phyloP scores from a whole-genome alignment of 2,888 invertebrate genomes.

The Lithophane semibrunnea region DNA sequence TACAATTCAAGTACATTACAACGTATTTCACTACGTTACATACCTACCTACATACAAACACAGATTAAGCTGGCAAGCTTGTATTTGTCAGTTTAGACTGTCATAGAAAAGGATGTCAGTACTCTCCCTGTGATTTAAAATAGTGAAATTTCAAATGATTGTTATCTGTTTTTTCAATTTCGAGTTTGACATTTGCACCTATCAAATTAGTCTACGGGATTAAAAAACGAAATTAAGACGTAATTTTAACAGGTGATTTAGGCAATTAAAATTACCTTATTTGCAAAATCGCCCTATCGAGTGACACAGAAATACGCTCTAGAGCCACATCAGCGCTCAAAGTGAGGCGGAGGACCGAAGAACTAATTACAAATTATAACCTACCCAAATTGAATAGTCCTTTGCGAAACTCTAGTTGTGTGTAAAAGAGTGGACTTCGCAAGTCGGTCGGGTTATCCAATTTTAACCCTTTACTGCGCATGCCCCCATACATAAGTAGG shows the following conservation, averaged over 20 bases:
- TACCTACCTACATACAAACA: not conserved
- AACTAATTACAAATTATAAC: slow-evolving; percentile 76
- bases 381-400: slow-evolving; percentile 65
- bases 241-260: not conserved
- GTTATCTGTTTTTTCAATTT: too few species aligned
- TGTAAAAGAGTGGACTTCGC: slow-evolving; percentile 7
- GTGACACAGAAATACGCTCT: slow-evolving; percentile 62
- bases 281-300: slow-evolving; percentile 53
- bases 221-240: too few species aligned
- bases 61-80: not conserved
- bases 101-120: not conserved
- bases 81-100: not conserved
- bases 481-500: slow-evolving; percentile 89
- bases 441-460: slow-evolving; percentile 65
- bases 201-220: too few species aligned
- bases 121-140: not conserved
- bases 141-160: too few species aligned
- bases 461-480: slow-evolving; percentile 90
- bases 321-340: slow-evolving; percentile 70
- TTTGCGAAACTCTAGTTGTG: slow-evolving; percentile 21
- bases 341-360: slow-evolving; percentile 73
- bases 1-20: too few species aligned
- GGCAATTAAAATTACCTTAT: slow-evolving; percentile 7
- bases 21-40: too few species aligned
- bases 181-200: too few species aligned